Evolutionary conservation across 1,140 invertebrate genomes (phyloP), one percentile per base, ranked within the genome.

Genomic region (Aphelinus atriplicis): DNA sequence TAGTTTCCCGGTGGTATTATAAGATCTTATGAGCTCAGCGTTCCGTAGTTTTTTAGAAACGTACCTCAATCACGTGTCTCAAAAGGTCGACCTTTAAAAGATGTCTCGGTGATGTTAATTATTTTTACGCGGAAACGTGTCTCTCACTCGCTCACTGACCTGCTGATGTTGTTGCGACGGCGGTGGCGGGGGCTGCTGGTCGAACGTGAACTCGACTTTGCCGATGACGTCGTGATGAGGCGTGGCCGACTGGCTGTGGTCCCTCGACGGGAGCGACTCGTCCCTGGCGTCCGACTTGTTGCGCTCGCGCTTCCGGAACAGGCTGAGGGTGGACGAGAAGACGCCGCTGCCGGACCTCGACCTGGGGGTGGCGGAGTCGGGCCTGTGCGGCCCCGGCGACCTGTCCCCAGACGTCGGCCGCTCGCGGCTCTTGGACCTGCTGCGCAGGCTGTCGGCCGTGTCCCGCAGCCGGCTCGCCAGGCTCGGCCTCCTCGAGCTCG

Each of bases 291-390:
- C 73, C 75, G 82, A 85, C 73, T 88, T 87, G 66, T 89, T 89
- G 3, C 89, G 79, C 71, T 89, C 89, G 3, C 86, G 83, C 73
- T 89, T 90, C 46, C 87, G 88, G 50, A 90, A 90, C 0, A 90
- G 80, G 68, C 86, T 88, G 51, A 88, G 66, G 1, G 86, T 88
- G 7, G 89, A 89, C 0, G 89, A 87, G 68, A 90, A 89, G 0
- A 89, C 86, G 2, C 85, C 84, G 64, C 89, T 88, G 62, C 87
- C 88, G 2, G 87, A 7, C 1, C 48, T 5, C 3, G n/a, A 3
- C 5, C 68, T 9, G 26, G 26, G 26, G 5, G 9, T 50, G 7
- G 57, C 10, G 0, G 65, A 73, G 3, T 71, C 74, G 2, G 60
- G 7, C 45, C 60, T 57, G 46, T n/a, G 43, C 45, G n/a, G 46